Conservation (phyloP, 2,797 vertebrate genomes). For the Acrossocheilus wenchowensis region DNA sequence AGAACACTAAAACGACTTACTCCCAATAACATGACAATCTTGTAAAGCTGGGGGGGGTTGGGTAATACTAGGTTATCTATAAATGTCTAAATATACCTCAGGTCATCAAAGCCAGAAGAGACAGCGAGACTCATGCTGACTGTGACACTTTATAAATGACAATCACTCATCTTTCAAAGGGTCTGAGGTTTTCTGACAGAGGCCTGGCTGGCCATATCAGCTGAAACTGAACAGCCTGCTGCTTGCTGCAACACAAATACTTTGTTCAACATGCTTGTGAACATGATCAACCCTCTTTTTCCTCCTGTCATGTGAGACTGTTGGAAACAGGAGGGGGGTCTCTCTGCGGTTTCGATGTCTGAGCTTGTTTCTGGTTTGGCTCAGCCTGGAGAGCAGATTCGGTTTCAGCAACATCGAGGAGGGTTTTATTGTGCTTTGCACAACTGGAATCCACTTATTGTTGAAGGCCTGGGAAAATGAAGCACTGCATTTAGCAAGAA, state of each 20-base stretch:
- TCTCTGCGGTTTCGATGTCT: slow-evolving; percentile 10
- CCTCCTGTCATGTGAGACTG: slow-evolving; percentile 7
- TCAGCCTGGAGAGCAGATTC: slow-evolving; percentile 7
- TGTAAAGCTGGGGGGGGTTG: not conserved
- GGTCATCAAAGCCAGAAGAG: slow-evolving; percentile 13
- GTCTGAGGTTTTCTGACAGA: not conserved
- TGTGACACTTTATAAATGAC: not conserved
- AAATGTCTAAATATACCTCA: slow-evolving; percentile 35
- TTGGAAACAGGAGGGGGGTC: not conserved
- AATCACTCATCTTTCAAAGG: not conserved
- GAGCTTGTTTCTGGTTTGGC: not conserved
- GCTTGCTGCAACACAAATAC: slow-evolving; percentile 10
- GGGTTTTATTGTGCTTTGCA: slow-evolving; percentile 13
- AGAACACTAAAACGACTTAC: not conserved
- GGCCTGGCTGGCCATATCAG: not conserved
- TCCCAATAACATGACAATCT: not conserved
- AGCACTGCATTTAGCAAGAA: not conserved
- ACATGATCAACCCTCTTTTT: slow-evolving; percentile 6
- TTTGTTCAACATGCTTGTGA: slow-evolving; percentile 38
- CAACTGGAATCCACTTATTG: slow-evolving; percentile 16
- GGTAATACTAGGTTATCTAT: not conserved
- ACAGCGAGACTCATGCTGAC: slow-evolving; percentile 26
- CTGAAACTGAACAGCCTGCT: slow-evolving; percentile 11
- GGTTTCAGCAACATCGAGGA: not conserved
- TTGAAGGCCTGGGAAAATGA: slow-evolving; percentile 16